Evolutionary conservation across 37 sponge, comb jelly and placozoan species (phyloP).

Genomic region (Oscarella lobularis): DNA sequence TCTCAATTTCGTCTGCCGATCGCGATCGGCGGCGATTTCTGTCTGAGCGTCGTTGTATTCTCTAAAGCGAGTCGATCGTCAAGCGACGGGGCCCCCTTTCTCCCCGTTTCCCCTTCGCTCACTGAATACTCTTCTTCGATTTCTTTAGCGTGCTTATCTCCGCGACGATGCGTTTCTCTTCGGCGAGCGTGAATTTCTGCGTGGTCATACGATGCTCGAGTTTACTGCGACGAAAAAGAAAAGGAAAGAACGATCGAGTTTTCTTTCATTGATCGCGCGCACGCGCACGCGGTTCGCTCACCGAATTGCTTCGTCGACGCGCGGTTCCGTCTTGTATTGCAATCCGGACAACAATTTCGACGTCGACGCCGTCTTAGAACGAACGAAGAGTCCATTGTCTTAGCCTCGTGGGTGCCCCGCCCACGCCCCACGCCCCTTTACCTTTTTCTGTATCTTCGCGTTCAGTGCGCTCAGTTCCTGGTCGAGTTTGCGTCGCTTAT

Average conservation of each 20-base stretch:
- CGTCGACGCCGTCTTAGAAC: background rate
- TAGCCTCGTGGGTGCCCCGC: no score
- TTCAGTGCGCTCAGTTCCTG: background rate
- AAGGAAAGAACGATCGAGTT: background rate
- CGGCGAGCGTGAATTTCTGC: background rate
- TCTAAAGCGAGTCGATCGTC: no score
- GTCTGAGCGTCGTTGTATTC: background rate
- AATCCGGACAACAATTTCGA: background rate
- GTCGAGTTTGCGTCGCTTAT: background rate
- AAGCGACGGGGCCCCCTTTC: no score
- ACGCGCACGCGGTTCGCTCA: no score
- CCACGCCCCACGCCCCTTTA: no score
- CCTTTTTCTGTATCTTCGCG: background rate
- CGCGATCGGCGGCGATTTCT: background rate
- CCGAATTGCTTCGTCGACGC: background rate
- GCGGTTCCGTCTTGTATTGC: background rate
- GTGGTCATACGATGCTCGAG: background rate
- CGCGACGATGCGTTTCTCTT: background rate
- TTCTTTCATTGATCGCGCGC: background rate
- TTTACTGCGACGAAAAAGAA: background rate
- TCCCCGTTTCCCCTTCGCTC: background rate
- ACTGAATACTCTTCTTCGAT: background rate
- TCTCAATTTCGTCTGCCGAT: background rate
- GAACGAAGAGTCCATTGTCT: no score
- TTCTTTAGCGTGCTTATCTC: background rate